Percentiles rank a stretch among this genome's conserved stretches.
These are phyloP conservation scores for Acanthococcus lagerstroemiae DNA, from an alignment of 2,888 invertebrate genomes.

Conservation along the genomic window DNA sequence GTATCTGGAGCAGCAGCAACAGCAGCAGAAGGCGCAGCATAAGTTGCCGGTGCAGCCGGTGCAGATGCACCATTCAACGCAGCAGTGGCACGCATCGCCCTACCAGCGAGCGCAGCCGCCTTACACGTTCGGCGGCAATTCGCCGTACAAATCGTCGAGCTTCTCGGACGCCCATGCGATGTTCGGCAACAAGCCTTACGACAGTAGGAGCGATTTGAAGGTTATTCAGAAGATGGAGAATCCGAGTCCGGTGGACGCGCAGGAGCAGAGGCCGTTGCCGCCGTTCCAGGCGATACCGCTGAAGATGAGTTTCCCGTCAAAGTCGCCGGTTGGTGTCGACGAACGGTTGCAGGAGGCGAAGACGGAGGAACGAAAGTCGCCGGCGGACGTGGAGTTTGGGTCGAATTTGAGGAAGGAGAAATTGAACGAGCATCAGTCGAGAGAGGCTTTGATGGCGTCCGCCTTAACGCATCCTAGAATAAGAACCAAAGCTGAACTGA, in stretches of 20 bases:
- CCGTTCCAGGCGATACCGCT: conserved; percentile 1
- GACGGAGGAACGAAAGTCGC: not conserved
- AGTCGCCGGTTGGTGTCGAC: not conserved
- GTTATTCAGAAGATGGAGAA: conserved; percentile 11
- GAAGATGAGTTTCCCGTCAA: not conserved
- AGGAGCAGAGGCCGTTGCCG: conserved; percentile 6
- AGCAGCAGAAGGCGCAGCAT: conserved; percentile 35
- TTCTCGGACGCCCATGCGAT: not conserved
- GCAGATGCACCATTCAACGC: conserved; percentile 1
- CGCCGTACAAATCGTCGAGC: not conserved
- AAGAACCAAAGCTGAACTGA: conserved; percentile 76
- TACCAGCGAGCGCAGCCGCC: conserved; percentile 10
- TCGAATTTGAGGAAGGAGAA: not conserved
- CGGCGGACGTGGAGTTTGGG: not conserved
- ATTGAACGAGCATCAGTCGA: conserved; percentile 6
- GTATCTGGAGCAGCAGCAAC: not conserved
- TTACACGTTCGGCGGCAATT: not conserved
- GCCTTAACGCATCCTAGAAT: conserved; percentile 51
- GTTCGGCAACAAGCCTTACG: not conserved
- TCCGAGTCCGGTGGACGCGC: not conserved
- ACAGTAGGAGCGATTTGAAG: not conserved
- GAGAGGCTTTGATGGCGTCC: conserved; percentile 16
- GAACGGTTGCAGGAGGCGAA: not conserved
- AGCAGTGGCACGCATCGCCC: conserved; percentile 10
- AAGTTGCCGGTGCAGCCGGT: conserved; percentile 34